Conservation (phyloP, 2,888 invertebrate genomes). For the Chalcis sispes region DNA sequence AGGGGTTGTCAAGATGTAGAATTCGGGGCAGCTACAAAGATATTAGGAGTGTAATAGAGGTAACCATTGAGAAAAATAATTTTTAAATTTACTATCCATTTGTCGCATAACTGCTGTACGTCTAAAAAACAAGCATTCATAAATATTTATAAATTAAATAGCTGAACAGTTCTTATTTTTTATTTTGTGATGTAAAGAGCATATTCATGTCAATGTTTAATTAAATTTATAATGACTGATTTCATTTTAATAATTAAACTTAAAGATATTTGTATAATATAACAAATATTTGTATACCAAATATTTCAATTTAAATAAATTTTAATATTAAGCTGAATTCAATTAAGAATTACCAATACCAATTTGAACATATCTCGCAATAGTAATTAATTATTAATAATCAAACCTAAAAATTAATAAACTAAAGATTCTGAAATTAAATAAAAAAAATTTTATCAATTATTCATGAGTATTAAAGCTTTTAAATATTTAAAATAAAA, state of each 20-base stretch:
- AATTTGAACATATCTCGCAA: no score
- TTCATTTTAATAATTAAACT: not conserved
- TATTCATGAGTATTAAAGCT: not conserved
- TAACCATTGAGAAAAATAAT: not conserved
- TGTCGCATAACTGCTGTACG: slow-evolving; percentile 39
- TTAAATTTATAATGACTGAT: not conserved
- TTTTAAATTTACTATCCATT: slow-evolving; percentile 27
- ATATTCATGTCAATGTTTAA: not conserved
- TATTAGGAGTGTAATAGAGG: not conserved
- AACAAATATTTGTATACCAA: no score
- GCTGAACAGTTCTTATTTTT: not conserved
- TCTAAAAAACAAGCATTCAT: not conserved
- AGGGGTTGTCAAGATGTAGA: not conserved
- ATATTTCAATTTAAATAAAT: no score
- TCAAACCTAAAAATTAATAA: not conserved
- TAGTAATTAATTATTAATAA: no score
- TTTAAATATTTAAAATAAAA: not conserved
- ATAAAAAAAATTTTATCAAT: not conserved
- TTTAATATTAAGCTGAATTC: no score
- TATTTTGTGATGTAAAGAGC: not conserved
- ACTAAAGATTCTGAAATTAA: not conserved
- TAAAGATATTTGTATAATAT: not conserved
- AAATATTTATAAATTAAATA: not conserved
- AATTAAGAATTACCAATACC: no score
- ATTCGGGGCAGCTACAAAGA: not conserved